Conservation (phyloP, 2,797 vertebrate species). For the Malacoctenus gilli region DNA sequence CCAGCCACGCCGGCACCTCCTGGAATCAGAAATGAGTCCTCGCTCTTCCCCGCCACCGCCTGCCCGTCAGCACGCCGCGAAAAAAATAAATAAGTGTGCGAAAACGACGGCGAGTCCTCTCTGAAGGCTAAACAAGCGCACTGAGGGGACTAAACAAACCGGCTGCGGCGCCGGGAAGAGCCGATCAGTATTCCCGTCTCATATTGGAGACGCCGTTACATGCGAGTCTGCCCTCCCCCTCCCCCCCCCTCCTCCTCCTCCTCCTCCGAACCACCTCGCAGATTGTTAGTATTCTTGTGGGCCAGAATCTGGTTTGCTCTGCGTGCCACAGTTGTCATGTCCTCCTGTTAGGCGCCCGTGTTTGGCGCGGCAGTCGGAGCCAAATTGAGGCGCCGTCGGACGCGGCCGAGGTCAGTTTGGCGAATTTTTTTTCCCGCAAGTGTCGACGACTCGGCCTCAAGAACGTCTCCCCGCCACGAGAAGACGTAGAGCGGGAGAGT, state of each 20-base stretch:
- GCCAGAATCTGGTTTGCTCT: constrained; percentile 36
- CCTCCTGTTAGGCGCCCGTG: constrained; percentile 23
- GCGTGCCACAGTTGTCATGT: constrained; percentile 41
- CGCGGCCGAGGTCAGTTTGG: too few species aligned
- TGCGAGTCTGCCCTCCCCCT: constrained; percentile 20
- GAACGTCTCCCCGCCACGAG: too few species aligned
- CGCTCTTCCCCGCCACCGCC: constrained; percentile 32
- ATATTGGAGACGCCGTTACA: constrained; percentile 27
- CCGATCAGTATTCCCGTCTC: constrained; percentile 57
- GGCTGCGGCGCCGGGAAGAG: constrained; percentile 24
- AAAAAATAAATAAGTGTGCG: too few species aligned
- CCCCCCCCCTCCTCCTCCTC: constrained; percentile 18
- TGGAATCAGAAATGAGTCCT: constrained; percentile 60
- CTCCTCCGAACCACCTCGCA: constrained; percentile 13
- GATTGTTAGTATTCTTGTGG: constrained; percentile 36
- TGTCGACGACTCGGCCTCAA: too few species aligned
- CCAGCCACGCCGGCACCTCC: constrained; percentile 52
- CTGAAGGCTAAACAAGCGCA: constrained; percentile 36
- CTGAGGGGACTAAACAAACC: constrained; percentile 29
- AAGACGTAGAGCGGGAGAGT: too few species aligned
- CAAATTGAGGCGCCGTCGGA: too few species aligned
- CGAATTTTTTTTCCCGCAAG: too few species aligned
- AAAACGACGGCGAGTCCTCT: constrained; percentile 48
- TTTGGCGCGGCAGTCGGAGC: constrained; percentile 11
- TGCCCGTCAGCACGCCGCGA: constrained; percentile 51